Conservation (phyloP, 2,888 invertebrate species). For the Priocnemis perturbator region DNA sequence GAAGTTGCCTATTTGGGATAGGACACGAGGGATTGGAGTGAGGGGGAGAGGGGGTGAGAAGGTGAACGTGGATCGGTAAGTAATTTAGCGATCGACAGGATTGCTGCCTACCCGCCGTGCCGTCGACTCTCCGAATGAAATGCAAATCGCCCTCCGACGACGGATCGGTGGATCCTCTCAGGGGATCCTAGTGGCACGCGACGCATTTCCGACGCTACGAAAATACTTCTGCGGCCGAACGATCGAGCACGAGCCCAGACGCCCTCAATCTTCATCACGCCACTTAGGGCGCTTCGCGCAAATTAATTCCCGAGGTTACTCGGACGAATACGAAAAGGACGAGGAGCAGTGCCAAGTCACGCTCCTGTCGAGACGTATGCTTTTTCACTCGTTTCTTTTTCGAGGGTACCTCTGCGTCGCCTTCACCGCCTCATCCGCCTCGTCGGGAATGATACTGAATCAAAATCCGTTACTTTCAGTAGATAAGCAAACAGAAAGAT, state of each 20-base stretch:
- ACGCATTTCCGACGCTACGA: constrained; percentile 34
- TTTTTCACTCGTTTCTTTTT: not conserved
- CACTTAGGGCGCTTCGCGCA: constrained; percentile 47
- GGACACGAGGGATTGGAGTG: not conserved
- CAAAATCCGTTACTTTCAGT: no score
- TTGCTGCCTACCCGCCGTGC: constrained; percentile 31
- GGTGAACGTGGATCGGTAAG: constrained; percentile 54
- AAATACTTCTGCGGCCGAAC: constrained; percentile 41
- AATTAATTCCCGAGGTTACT: constrained; percentile 51
- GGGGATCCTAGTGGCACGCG: constrained; percentile 43
- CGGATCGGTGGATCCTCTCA: constrained; percentile 53
- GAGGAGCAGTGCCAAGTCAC: constrained; percentile 42
- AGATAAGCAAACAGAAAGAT: no score
- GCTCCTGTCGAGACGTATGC: constrained; percentile 28
- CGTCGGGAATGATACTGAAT: no score
- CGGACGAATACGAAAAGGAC: constrained; percentile 20
- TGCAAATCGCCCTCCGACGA: constrained; percentile 53
- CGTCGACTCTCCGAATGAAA: constrained; percentile 37
- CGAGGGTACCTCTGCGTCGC: no score
- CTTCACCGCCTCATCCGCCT: no score
- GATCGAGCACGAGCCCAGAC: constrained; percentile 43
- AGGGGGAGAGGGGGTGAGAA: not conserved
- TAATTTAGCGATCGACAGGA: constrained; percentile 56
- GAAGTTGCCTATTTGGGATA: not conserved
- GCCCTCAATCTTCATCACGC: constrained; percentile 56